These are phyloP conservation scores for Valencia hispanica DNA, from an alignment of 2,797 vertebrate genomes.

Conservation along the genomic window DNA sequence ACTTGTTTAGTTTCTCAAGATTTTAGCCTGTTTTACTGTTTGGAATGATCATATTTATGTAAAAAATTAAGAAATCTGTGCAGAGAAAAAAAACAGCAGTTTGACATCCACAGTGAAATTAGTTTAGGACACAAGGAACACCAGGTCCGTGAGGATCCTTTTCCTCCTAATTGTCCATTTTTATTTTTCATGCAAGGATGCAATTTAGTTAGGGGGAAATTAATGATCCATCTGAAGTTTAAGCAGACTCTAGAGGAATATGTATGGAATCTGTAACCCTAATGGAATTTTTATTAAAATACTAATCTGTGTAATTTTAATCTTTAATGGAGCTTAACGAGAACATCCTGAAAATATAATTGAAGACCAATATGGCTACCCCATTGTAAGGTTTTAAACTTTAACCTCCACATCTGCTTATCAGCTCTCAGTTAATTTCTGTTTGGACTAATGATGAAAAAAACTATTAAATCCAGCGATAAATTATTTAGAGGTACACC, in stretches of 20 bases:
- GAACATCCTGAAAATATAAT: neutral
- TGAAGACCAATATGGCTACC: neutral
- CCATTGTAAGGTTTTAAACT: neutral
- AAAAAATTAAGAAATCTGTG: neutral
- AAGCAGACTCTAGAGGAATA: constrained; percentile 22
- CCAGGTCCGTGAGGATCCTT: constrained; percentile 20
- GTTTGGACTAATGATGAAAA: constrained; percentile 53
- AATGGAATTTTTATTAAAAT: constrained; percentile 21
- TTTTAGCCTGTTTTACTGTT: neutral
- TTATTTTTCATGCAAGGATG: constrained; percentile 40
- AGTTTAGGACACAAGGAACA: neutral
- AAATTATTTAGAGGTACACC: constrained; percentile 76
- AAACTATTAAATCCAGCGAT: constrained; percentile 67
- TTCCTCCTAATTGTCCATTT: constrained; percentile 45
- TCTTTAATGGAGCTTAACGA: neutral
- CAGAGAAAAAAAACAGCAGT: neutral
- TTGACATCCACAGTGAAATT: constrained; percentile 25
- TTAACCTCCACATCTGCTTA: constrained; percentile 2
- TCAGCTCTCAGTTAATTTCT: constrained; percentile 23
- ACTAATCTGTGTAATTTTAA: constrained; percentile 19
- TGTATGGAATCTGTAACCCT: constrained; percentile 14
- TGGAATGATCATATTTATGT: neutral
- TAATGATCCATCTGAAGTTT: constrained; percentile 11
- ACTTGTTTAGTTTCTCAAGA: neutral
- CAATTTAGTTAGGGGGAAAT: constrained; percentile 39